phyloP scores from a whole-genome alignment of 2,797 vertebrate species.

The Tiaroga cobitis region DNA sequence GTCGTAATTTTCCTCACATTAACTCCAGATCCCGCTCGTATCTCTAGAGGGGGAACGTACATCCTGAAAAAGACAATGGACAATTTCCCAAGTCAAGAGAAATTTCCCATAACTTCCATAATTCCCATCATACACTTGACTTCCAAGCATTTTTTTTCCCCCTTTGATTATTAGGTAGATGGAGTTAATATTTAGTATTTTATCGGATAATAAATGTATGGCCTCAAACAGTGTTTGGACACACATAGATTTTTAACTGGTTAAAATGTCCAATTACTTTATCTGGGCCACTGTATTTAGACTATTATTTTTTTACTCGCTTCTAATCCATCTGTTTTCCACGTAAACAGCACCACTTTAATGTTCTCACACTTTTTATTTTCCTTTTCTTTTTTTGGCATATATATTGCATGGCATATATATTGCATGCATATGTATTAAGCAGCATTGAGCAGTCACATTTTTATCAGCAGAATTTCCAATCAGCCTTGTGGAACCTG shows the following conservation, averaged over 20 bases:
- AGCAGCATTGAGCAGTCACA: background rate
- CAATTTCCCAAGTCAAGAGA: background rate
- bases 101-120: background rate
- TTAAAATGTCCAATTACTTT: background rate
- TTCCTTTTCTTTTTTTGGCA: background rate
- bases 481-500: background rate
- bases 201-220: background rate
- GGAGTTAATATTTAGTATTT: background rate
- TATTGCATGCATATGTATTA: too few relatives aligned
- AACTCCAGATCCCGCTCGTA: background rate
- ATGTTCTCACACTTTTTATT: background rate
- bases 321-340: background rate
- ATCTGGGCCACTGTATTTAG: background rate
- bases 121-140: background rate
- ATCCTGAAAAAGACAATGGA: constrained; percentile 41
- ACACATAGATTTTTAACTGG: background rate
- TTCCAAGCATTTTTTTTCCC: background rate
- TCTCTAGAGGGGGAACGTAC: background rate
- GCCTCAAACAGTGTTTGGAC: background rate
- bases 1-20: background rate
- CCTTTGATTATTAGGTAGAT: background rate
- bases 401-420: too few relatives aligned
- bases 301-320: background rate
- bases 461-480: background rate
- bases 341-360: background rate